Conservation (phyloP, 1,140 invertebrate species). For the Saccostrea echinata region DNA sequence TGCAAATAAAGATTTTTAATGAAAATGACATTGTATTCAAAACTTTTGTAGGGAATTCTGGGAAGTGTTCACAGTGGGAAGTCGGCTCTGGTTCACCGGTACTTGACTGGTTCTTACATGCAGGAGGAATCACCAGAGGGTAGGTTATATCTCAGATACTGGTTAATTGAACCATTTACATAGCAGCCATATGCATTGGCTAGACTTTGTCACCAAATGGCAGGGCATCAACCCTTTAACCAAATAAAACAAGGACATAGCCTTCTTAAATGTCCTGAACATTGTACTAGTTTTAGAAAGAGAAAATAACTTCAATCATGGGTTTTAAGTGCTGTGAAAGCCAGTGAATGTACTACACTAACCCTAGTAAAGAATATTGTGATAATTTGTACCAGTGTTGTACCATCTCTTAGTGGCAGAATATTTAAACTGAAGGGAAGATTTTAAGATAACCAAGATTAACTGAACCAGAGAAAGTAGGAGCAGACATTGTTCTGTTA, state of each 20-base stretch:
- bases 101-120: slow-evolving; percentile 98
- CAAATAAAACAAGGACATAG: too few species aligned
- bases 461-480: neutral
- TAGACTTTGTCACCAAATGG: too few species aligned
- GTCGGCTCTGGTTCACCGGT: slow-evolving; percentile 97
- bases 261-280: too few species aligned
- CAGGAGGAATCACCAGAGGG: slow-evolving; percentile 98
- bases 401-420: neutral
- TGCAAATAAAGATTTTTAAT: too few species aligned
- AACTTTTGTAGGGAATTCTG: slow-evolving; percentile 88
- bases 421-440: neutral
- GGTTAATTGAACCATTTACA: neutral
- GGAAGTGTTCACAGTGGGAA: slow-evolving; percentile 97
- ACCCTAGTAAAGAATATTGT: neutral
- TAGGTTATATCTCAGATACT: slow-evolving; percentile 57
- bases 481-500: neutral
- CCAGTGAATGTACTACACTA: too few species aligned
- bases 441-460: neutral
- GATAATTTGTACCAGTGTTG: neutral
- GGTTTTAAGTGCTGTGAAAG: too few species aligned
- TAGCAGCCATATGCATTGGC: neutral
- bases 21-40: too few species aligned
- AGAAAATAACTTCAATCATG: neutral
- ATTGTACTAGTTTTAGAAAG: neutral
- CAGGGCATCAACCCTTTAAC: too few species aligned